Evolutionary conservation across 1,140 invertebrate genomes (phyloP).

Genomic region (Formica exsecta): DNA sequence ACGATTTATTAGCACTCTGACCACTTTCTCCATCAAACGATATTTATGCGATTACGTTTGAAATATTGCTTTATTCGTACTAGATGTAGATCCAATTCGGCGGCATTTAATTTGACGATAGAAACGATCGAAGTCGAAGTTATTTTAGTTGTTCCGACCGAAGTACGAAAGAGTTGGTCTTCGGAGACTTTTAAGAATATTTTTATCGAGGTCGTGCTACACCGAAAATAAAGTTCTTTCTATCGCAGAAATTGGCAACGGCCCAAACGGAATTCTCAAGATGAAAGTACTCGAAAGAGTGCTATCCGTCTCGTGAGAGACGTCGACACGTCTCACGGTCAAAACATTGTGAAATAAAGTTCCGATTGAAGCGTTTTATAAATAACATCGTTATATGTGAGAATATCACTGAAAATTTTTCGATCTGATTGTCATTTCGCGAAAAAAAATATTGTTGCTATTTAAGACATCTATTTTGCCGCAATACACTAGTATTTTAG

Average conservation of each 20-base stretch:
- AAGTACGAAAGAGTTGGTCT: not conserved
- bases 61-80: constrained; percentile 13
- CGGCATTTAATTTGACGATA: not conserved
- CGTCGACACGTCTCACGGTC: constrained; percentile 29
- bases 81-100: constrained; percentile 8
- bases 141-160: not conserved
- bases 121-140: not conserved
- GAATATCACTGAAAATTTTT: not conserved
- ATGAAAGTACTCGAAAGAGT: constrained; percentile 66
- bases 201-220: constrained; percentile 65
- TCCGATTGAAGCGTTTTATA: constrained; percentile 44
- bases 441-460: not conserved
- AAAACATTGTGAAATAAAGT: constrained; percentile 63
- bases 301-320: constrained; percentile 30
- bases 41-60: constrained; percentile 16
- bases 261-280: constrained; percentile 70
- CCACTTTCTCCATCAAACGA: constrained; percentile 29
- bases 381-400: constrained; percentile 28
- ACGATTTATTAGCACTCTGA: constrained; percentile 38
- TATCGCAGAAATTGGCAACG: constrained; percentile 72
- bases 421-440: not conserved
- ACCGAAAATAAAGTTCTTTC: constrained; percentile 76
- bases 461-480: not conserved
- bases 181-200: constrained; percentile 45
- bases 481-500: not conserved